Evolutionary conservation across 2,113 vertebrate genomes (phyloP).

Genomic region (Crotalus viridis): DNA sequence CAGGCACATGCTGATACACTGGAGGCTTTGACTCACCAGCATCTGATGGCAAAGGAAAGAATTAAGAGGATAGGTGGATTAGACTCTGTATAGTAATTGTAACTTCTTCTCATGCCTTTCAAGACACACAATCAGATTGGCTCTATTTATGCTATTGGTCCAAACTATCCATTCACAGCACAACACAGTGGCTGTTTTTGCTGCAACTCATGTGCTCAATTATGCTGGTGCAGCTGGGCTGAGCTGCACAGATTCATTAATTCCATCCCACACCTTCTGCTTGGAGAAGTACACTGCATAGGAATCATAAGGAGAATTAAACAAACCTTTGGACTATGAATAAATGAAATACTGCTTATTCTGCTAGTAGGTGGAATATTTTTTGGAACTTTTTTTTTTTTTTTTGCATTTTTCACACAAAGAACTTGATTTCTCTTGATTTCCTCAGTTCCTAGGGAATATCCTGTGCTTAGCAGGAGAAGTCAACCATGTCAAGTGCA

Average conservation of each 20-base stretch:
- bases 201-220: background rate
- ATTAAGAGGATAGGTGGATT: background rate
- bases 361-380: background rate
- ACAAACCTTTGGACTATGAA: background rate
- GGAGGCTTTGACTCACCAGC: conserved; percentile 86
- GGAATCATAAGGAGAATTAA: background rate
- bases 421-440: background rate
- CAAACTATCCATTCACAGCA: background rate
- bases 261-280: background rate
- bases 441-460: background rate
- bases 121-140: background rate
- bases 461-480: background rate
- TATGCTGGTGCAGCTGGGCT: background rate
- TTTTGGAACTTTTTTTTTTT: background rate
- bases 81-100: background rate
- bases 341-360: background rate
- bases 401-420: background rate
- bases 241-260: background rate
- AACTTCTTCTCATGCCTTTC: background rate
- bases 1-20: conserved; percentile 89
- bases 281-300: background rate
- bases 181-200: background rate
- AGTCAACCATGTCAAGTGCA: background rate
- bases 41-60: conserved; percentile 70
- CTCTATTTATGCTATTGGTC: background rate